Conservation (phyloP, 2,888 invertebrate species). For the Tetramorium bicarinatum region DNA sequence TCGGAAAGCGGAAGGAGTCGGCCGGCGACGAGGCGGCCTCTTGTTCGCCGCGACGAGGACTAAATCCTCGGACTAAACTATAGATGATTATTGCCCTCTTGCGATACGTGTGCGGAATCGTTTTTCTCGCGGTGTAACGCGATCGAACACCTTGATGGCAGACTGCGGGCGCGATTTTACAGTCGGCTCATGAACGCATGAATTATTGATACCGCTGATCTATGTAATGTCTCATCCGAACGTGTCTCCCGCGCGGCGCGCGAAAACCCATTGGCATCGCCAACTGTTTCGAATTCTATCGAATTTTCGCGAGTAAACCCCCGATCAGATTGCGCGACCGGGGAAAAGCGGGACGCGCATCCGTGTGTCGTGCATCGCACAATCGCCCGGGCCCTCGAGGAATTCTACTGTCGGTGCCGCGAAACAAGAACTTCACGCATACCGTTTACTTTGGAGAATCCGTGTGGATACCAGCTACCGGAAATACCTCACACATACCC, state of each 20-base stretch:
- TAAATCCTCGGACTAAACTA: slow-evolving; percentile 34
- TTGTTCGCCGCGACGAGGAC: background rate
- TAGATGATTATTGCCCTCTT: background rate
- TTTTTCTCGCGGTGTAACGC: background rate
- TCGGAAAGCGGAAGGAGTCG: background rate
- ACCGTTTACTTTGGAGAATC: slow-evolving; percentile 75
- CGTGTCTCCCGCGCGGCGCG: slow-evolving; percentile 26
- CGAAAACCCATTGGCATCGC: slow-evolving; percentile 60
- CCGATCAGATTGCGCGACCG: slow-evolving; percentile 45
- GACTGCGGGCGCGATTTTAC: slow-evolving; percentile 55
- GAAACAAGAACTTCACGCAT: slow-evolving; percentile 78
- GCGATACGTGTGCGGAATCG: background rate
- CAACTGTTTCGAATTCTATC: slow-evolving; percentile 72
- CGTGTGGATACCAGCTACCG: slow-evolving; percentile 65
- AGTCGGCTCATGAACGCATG: slow-evolving; percentile 60
- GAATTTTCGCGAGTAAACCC: slow-evolving; percentile 66
- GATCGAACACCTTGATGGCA: background rate
- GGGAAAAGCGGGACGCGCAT: slow-evolving; percentile 45
- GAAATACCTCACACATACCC: slow-evolving; percentile 76
- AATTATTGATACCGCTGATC: slow-evolving; percentile 70
- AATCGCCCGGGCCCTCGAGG: slow-evolving; percentile 65
- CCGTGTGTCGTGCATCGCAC: slow-evolving; percentile 69
- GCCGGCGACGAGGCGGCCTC: background rate
- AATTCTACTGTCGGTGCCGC: slow-evolving; percentile 71
- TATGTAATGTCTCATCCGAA: slow-evolving; percentile 63